Conservation (phyloP, 2,888 invertebrate species). For the Metellina segmentata region DNA sequence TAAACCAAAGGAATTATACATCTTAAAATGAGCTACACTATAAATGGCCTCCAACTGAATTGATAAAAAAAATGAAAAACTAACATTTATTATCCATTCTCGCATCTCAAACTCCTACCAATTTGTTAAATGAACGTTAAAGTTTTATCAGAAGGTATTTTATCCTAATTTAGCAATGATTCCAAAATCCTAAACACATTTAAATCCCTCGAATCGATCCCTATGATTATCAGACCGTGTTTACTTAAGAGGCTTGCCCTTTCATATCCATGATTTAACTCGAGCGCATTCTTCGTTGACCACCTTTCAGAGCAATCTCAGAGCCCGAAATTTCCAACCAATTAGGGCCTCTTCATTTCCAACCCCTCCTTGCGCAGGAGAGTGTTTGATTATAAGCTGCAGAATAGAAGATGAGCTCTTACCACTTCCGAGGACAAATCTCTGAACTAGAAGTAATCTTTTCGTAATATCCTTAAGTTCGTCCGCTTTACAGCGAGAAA, state of each 20-base stretch:
- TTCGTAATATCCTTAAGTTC: neutral
- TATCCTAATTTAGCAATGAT: neutral
- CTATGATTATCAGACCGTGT: neutral
- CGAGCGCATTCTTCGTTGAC: neutral
- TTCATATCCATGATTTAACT: neutral
- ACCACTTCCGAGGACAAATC: constrained; percentile 9
- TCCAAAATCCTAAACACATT: neutral
- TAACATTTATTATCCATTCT: no score
- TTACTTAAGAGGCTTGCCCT: neutral
- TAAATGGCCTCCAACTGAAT: no score
- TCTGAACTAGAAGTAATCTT: neutral
- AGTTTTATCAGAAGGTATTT: neutral
- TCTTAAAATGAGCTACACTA: no score
- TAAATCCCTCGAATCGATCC: neutral
- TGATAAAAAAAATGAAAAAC: no score
- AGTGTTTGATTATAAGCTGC: neutral
- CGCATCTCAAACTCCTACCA: no score
- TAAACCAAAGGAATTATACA: no score
- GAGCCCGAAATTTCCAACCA: neutral
- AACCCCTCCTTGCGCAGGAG: neutral
- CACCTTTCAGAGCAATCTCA: neutral
- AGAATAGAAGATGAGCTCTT: neutral
- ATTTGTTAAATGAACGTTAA: neutral
- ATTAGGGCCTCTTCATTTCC: neutral
- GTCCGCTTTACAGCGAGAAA: neutral